phyloP scores from a whole-genome alignment of 2,888 invertebrate species.

The Drosophila maculinotata region DNA sequence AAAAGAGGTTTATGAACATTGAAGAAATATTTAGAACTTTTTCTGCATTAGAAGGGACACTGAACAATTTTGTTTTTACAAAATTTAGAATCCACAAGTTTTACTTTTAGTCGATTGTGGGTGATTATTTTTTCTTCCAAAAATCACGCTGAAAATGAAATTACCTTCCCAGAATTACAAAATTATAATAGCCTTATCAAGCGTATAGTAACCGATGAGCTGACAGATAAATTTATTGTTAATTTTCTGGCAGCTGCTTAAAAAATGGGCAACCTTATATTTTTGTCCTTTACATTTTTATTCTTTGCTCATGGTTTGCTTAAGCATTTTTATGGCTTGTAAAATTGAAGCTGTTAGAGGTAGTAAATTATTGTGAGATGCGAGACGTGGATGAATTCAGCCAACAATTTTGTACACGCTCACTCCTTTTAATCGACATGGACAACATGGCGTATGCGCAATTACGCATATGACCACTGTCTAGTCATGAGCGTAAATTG shows the following conservation, averaged over 20 bases:
- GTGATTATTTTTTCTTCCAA: too few species aligned
- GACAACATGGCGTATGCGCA: slow-evolving; percentile 47
- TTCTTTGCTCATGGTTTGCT: not conserved
- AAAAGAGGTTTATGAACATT: too few species aligned
- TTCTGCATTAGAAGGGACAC: too few species aligned
- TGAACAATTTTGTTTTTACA: too few species aligned
- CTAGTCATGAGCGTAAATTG: slow-evolving; percentile 24
- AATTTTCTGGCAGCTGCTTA: not conserved
- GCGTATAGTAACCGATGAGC: not conserved
- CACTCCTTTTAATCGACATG: slow-evolving; percentile 40
- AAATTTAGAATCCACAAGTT: too few species aligned
- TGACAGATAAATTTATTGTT: not conserved
- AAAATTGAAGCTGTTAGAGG: slow-evolving; percentile 49
- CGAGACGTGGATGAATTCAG: slow-evolving; percentile 56
- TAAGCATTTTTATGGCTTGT: slow-evolving; percentile 47
- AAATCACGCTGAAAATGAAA: too few species aligned
- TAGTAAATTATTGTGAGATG: slow-evolving; percentile 58
- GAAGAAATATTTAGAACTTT: too few species aligned
- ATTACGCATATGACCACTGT: slow-evolving; percentile 58
- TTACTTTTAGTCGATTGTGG: too few species aligned
- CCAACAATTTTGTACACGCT: slow-evolving; percentile 10
- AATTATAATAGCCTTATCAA: not conserved
- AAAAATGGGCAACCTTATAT: not conserved
- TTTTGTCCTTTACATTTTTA: slow-evolving; percentile 2
- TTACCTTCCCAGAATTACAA: not conserved